Base-by-base conservation (phyloP, 2,113 vertebrate genomes). In the Proteles cristata region DNA sequence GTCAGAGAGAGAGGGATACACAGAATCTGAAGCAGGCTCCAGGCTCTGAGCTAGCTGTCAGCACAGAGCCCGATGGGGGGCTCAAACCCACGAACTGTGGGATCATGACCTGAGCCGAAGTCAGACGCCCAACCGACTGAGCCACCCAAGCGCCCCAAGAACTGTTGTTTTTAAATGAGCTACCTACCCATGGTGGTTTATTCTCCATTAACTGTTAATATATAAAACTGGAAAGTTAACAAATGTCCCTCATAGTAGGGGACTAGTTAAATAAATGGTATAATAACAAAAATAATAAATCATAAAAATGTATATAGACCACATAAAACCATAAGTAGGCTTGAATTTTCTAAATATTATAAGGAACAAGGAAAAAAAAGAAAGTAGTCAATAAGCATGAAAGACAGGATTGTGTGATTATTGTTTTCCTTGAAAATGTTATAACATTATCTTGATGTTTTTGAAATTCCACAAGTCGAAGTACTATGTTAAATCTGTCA, bases 231-330 rank as follows among this genome's bases (percentile, higher is more conserved):
- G 50, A 86, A 88, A 74, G 55, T 53, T 87, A 92, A 68, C 5
- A 11, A 76, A 48, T 33, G 23, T 61, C 58, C n/a, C n/a, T 96
- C 21, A 23, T 81, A 65, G 50, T 88, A 93, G n/a, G 50, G 23
- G 3, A 43, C 74, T 86, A 28, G 61, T 83, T 81, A 88, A 95
- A 87, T 55, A 84, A 58, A 71, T 94, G 17, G 9, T 15, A 61
- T 87, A 90, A 33, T 26, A 95, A 93, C 25, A 76, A 76, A 88
- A 89, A 63, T 80, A 94, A 19, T 43, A 65, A 92, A 25, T 73
- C 53, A 31, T 76, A 80, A 80, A 86, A 65, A 74, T 87, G 48
- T 83, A 43, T 80, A 74, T 6, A 71, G 5, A 61, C 33, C 43
- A 0, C 25, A 16, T 53, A 76, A 58, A 79, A 33, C 45, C 31